Evolutionary conservation across 92 coral and sea anemone genomes (phyloP), one percentile per base, ranked within the genome.

Genomic region (Parazoanthus darwini): DNA sequence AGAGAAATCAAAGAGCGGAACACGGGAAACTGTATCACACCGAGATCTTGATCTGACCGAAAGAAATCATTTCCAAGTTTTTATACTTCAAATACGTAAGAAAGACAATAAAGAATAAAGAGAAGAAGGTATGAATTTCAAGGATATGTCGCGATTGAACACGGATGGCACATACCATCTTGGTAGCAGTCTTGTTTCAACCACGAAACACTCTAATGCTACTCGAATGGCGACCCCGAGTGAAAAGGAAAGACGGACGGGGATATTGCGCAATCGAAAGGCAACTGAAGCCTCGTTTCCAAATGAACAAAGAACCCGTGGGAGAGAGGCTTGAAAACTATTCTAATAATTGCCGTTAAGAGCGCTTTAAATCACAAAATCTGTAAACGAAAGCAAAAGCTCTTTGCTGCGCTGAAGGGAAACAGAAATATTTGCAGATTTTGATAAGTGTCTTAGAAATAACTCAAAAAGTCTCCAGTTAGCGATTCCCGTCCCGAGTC

Each of bases 131-230:
- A 50, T 39, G 75, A 38, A 10, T 76, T n/a, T 8, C 58, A 82
- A 37, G 88, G 99, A 96, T 96, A 43, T 74, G 67, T n/a, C n/a
- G 84, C 78, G 99, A 96, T 96, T 83, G 88, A 75, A 81, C 36
- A n/a, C 50, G 56, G 99, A 96, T 96, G 99, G 93, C 79, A 85
- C 98, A 91, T 94, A 96, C 99, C 99, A 96, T 96, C 84, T 82
- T 92, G 91, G 92, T 81, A 92, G 86, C 89, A 70, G 84, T 88
- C 93, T 90, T 89, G 74, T 86, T 90, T 92, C 90, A 88, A 82
- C 81, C 74, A 90, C 82, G 79, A 81, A 83, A 91, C 76, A 86
- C 79, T 74, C 83, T 79, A 82, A 84, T 81, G 91, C 86, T 75
- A 74, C 90, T 79, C 50, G 50, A 86, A 86, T 74, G 94, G 93